Evolutionary conservation across 2,113 vertebrate genomes (phyloP), one percentile per base, ranked within the genome.

Genomic region (Syngnathus typhle): DNA sequence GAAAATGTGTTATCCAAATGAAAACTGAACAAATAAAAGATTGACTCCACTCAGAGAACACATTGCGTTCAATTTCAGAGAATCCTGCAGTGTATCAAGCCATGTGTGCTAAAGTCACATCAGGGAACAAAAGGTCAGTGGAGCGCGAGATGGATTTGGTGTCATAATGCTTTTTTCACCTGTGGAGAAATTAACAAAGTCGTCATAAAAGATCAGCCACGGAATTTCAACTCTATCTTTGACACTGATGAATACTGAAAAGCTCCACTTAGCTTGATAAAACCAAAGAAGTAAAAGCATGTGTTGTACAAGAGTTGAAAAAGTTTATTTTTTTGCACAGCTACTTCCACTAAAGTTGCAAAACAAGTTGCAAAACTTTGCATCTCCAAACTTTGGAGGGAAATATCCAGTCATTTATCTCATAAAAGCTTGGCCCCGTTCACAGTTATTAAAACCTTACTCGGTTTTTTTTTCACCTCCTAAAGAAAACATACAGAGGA

Each of bases 91-190:
- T 82, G 82, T 74, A 80, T 61, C 70, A 83, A 74, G 61, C 75
- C 84, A 74, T 77, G 79, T 82, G 82, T 81, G 81, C 74, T 86
- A 83, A 86, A 78, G 77, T 76, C 80, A 81, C 79, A 81, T 78
- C 74, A 73, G 77, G 84, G 83, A 68, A 69, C 73, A 79, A 79
- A 74, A 79, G 77, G 80, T 82, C 79, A 85, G 68, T 78, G 72
- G 74, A 85, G 82, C 85, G 79, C 70, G 63, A 80, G 81, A 88
- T 84, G 76, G 85, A 86, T 84, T 86, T 81, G 71, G 74, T 76
- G 60, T 6, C 8, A 66, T 72, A 65, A 59, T 55, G 56, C 62
- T 81, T 67, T 67, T 80, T 79, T 67, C 76, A 83, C 76, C 77
- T 81, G 82, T 75, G 77, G 76, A 83, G 79, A 77, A 81, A 83